Evolutionary conservation across 2,797 vertebrate genomes (phyloP), one percentile per base, ranked within the genome.

Genomic region (Perdix hodgsoniae): DNA sequence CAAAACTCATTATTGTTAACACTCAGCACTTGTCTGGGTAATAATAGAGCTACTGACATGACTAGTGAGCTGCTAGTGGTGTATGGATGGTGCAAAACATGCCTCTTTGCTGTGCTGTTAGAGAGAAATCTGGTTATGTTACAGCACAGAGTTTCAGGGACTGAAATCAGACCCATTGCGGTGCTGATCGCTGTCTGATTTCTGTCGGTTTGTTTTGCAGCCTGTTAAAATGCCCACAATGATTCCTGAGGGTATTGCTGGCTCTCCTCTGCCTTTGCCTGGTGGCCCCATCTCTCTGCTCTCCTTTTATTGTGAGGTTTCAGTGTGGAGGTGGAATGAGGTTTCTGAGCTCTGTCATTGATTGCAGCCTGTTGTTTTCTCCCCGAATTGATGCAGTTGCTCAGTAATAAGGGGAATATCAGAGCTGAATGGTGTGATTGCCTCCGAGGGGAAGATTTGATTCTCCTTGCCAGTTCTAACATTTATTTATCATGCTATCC

Each of bases 201-300:
- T 45, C 57, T 26, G 10, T n/a, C 0, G 1, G 2, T 9, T 1
- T 1, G 1, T 21, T 50, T 67, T 10, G 15, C 18, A 9, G 27
- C 56, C 56, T 6, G 6, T 26, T 77, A 23, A 73, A 73, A 69
- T 0, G 2, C 35, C 70, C 35, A 0, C 3, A 29, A 9, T 1
- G 3, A 14, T 21, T 6, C 60, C 10, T 39, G 1, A 3, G 11
- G 61, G 21, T 19, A 66, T 37, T 45, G 59, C 39, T 5, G 47
- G 10, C 59, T 12, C 11, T 11, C 14, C 33, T 26, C 14, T 10
- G 19, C 16, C 33, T 39, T 39, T 37, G 63, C 70, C n/a, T 52
- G 1, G 27, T 9, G 59, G 9, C 49, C 63, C 1, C 1, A 6
- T 23, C 14, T 33, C 61, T 44, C 44, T 11, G 26, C 40, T 59